These are phyloP conservation scores for Ophion obscuratus DNA, from an alignment of 2,888 invertebrate genomes.

Conservation along the genomic window DNA sequence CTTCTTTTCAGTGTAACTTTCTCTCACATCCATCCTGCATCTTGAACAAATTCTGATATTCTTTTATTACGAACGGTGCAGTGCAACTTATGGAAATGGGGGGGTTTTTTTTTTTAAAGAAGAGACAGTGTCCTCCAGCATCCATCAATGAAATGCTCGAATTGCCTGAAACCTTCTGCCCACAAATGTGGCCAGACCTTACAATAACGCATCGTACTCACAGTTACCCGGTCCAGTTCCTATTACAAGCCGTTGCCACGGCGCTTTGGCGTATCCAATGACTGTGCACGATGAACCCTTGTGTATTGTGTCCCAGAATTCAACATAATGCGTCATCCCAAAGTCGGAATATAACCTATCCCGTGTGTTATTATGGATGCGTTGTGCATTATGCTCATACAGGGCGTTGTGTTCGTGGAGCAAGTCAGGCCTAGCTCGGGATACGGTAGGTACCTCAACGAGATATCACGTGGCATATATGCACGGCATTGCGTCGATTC, in stretches of 20 bases:
- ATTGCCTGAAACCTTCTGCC: no score
- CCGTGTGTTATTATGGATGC: conserved; percentile 13
- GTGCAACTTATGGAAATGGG: no score
- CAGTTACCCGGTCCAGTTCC: neutral
- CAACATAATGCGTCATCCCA: conserved; percentile 36
- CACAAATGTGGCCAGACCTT: no score
- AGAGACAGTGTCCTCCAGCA: no score
- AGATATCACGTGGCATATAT: conserved; percentile 49
- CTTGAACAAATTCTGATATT: no score
- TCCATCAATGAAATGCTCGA: no score
- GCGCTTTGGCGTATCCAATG: conserved; percentile 4
- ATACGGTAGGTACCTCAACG: conserved; percentile 39
- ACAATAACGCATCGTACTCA: neutral
- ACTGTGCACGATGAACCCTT: conserved; percentile 16
- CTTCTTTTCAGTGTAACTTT: no score
- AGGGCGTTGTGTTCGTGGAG: conserved; percentile 49
- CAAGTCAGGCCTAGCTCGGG: conserved; percentile 21
- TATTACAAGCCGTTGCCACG: neutral
- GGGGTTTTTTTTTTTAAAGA: no score
- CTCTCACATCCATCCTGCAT: no score
- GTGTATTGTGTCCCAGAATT: conserved; percentile 27
- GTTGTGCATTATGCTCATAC: conserved; percentile 31
- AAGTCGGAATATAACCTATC: conserved; percentile 30
- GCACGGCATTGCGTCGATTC: conserved; percentile 36
- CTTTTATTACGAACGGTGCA: no score